phyloP scores from a whole-genome alignment of 2,113 vertebrate species.

The Xenopus borealis region DNA sequence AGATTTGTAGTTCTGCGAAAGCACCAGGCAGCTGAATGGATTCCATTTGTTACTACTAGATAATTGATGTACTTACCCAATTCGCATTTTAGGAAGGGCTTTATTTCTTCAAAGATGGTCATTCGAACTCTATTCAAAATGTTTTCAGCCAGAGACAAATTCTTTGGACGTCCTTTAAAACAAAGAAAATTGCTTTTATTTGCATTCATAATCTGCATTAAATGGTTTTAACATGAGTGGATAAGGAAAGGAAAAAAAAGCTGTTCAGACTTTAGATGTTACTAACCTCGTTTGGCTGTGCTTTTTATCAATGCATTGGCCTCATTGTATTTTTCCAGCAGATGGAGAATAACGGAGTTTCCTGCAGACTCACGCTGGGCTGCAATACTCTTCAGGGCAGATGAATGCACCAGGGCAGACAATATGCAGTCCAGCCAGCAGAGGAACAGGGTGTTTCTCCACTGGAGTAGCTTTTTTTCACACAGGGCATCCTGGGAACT shows the following conservation, averaged over 20 bases:
- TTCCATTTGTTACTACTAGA: not conserved
- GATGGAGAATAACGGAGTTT: slow-evolving; percentile 62
- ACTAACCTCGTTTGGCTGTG: slow-evolving; percentile 7
- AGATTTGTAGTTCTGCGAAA: too few species aligned
- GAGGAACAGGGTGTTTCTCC: slow-evolving; percentile 74
- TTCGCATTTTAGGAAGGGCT: slow-evolving; percentile 72
- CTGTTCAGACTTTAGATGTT: too few species aligned
- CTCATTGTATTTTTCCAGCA: slow-evolving; percentile 69
- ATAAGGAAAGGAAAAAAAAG: too few species aligned
- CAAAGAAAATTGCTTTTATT: too few species aligned
- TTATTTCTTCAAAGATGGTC: slow-evolving; percentile 68
- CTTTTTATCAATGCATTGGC: slow-evolving; percentile 57
- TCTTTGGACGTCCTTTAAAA: not conserved
- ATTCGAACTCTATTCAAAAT: slow-evolving; percentile 73
- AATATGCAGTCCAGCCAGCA: slow-evolving; percentile 90
- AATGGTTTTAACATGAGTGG: too few species aligned
- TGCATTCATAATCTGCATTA: too few species aligned
- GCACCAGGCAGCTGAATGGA: not conserved
- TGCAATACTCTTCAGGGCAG: slow-evolving; percentile 58
- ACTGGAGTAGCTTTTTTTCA: slow-evolving; percentile 65
- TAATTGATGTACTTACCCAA: slow-evolving; percentile 73
- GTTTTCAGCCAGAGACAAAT: slow-evolving; percentile 63
- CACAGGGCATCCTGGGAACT: not conserved
- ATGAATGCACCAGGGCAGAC: slow-evolving; percentile 75
- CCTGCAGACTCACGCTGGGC: slow-evolving; percentile 40